These are phyloP conservation scores for Anomalospiza imberbis DNA, from an alignment of 2,797 vertebrate species.

Conservation along the genomic window DNA sequence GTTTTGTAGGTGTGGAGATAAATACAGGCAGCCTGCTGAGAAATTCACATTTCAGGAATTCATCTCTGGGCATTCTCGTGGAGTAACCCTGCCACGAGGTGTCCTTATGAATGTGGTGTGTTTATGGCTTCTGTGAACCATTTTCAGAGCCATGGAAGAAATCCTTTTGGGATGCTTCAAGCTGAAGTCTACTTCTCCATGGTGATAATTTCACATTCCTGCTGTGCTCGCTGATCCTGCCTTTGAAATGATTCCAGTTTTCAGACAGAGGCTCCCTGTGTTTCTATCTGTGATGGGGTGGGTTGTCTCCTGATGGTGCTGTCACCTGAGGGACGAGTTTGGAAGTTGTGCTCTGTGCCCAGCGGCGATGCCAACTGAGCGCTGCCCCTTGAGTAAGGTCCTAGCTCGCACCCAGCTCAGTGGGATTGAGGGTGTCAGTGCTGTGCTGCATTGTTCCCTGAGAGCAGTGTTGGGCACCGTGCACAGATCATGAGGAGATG, in stretches of 20 bases:
- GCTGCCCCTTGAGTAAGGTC: neutral
- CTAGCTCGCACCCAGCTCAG: neutral
- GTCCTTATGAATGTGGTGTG: neutral
- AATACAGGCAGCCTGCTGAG: neutral
- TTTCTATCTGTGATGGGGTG: neutral
- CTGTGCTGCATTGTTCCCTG: neutral
- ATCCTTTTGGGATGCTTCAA: neutral
- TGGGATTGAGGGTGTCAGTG: neutral
- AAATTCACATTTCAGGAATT: neutral
- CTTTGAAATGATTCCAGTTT: neutral
- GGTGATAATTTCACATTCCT: neutral
- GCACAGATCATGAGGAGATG: no score
- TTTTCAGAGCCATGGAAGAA: neutral
- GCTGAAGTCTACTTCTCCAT: neutral
- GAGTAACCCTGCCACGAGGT: neutral
- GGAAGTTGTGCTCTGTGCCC: neutral
- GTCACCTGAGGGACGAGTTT: neutral
- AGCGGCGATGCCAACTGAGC: fast-evolving
- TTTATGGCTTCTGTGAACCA: neutral
- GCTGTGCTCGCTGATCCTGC: neutral
- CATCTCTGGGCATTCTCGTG: neutral
- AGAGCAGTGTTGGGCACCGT: neutral
- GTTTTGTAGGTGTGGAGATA: neutral
- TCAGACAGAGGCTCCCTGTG: neutral
- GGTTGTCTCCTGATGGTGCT: neutral